A percentile compares a stretch with the other conserved stretches of the same genome.
These are phyloP conservation scores for Loris lydekkerianus DNA, from an alignment of 2,797 vertebrate species.

Conservation along the genomic window DNA sequence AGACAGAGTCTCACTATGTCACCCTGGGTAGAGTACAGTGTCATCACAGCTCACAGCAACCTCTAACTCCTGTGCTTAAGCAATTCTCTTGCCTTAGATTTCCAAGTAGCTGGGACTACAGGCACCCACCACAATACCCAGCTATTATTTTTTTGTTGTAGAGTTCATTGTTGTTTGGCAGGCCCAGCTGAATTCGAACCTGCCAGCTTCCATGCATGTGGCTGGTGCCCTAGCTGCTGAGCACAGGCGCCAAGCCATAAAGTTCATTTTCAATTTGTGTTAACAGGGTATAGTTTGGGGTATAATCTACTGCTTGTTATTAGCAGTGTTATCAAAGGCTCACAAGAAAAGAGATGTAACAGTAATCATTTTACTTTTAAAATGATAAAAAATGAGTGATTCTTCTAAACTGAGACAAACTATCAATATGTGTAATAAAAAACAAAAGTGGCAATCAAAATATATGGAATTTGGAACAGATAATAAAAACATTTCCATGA, in stretches of 20 bases:
- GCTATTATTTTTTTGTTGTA: no score
- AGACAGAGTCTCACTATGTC: no score
- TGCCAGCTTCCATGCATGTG: no score
- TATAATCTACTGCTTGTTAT: background rate
- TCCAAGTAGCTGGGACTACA: no score
- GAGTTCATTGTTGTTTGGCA: no score
- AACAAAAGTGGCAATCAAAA: background rate
- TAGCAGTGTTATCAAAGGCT: background rate
- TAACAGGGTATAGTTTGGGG: background rate
- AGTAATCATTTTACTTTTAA: constrained; percentile 48
- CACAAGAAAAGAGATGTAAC: background rate
- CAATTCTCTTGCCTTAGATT: no score
- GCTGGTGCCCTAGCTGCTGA: no score
- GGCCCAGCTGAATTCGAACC: no score
- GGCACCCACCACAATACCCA: no score
- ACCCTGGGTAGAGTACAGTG: no score
- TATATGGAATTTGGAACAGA: background rate
- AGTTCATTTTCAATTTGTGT: background rate
- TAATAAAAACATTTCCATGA: background rate
- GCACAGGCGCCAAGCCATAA: background rate
- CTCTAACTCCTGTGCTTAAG: no score
- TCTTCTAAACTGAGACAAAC: constrained; percentile 11
- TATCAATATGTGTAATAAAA: background rate
- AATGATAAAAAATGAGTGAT: background rate
- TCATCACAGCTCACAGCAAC: no score